Evolutionary conservation across 92 coral and sea anemone genomes (phyloP), one percentile per base, ranked within the genome.

Genomic region (Epizoanthus ramosus): DNA sequence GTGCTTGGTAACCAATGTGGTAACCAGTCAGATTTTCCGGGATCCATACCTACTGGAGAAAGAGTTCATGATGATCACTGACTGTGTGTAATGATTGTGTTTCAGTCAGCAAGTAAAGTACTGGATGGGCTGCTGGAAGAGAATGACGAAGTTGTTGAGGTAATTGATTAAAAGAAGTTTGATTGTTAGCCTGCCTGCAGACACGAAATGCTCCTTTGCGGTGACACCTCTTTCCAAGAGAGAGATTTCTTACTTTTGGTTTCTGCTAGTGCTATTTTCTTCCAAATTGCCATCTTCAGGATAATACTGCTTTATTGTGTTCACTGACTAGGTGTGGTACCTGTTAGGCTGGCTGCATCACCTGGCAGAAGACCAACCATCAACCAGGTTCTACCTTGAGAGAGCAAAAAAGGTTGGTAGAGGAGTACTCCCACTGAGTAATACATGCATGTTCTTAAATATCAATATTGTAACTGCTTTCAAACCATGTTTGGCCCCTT

Each of bases 141-240:
- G 66, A 92, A 90, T 64, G 99, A 94, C 69, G 98, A 97, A 90
- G 95, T 87, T 56, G 79, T 90, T 12, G 93, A 92, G 97, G 99
- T 94, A 85, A 53, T 31, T 37, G 25, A 59, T 50, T 50, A 35
- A 61, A 68, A 6, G 5, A 16, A 50, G 9, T 21, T 4, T 53
- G 17, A n/a, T n/a, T 2, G 43, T n/a, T 37, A 37, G 43, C 6
- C 43, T 37, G 5, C 43, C 1, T 37, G 43, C 43, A 37, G 43
- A 37, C 43, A 37, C 43, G 5, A 37, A 37, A 37, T 6, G 6
- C 3, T 37, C 43, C 4, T 37, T 37, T 3, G 1, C 6, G 3
- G 43, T 37, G 43, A 37, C 5, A 37, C 6, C 1, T 37, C 5
- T 37, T 37, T 37, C 43, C 6, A 37, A 37, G 43, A 6, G 0